phyloP scores from a whole-genome alignment of 1,140 invertebrate species.

The Sipha flava region DNA sequence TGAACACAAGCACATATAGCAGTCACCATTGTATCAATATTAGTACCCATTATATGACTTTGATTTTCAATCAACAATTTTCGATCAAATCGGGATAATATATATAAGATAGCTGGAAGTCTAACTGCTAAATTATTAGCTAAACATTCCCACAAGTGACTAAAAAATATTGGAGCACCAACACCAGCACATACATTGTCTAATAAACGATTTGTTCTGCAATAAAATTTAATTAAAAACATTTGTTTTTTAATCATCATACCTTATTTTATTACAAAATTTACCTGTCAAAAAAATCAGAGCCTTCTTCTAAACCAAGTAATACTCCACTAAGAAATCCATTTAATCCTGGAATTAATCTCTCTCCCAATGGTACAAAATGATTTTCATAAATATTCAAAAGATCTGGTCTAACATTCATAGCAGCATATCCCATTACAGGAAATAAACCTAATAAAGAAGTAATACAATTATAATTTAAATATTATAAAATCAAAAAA shows the following conservation, averaged over 20 bases:
- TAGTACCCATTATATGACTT: slow-evolving; percentile 74
- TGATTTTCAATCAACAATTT: slow-evolving; percentile 76
- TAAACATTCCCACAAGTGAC: slow-evolving; percentile 81
- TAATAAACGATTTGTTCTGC: slow-evolving; percentile 63
- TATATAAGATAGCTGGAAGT: slow-evolving; percentile 72
- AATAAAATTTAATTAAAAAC: slow-evolving; percentile 35
- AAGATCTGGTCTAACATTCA: slow-evolving; percentile 77
- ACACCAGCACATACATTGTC: slow-evolving; percentile 75
- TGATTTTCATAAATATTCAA: slow-evolving; percentile 86
- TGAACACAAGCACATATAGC: slow-evolving; percentile 66
- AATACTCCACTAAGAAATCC: slow-evolving; percentile 79
- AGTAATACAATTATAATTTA: background rate
- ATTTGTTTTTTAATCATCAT: background rate
- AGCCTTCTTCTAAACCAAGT: slow-evolving; percentile 81
- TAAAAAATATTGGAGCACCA: slow-evolving; percentile 71
- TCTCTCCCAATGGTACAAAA: slow-evolving; percentile 74
- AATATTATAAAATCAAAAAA: too few relatives aligned
- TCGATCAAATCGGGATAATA: slow-evolving; percentile 74
- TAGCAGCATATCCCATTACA: slow-evolving; percentile 77
- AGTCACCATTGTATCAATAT: slow-evolving; percentile 70
- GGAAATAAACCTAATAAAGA: slow-evolving; percentile 71
- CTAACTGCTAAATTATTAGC: slow-evolving; percentile 74
- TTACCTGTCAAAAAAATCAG: slow-evolving; percentile 78
- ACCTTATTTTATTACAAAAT: slow-evolving; percentile 1
- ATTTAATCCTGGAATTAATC: slow-evolving; percentile 72